Base-by-base conservation (phyloP, 2,113 vertebrate genomes). In the Isichthys henryi region DNA sequence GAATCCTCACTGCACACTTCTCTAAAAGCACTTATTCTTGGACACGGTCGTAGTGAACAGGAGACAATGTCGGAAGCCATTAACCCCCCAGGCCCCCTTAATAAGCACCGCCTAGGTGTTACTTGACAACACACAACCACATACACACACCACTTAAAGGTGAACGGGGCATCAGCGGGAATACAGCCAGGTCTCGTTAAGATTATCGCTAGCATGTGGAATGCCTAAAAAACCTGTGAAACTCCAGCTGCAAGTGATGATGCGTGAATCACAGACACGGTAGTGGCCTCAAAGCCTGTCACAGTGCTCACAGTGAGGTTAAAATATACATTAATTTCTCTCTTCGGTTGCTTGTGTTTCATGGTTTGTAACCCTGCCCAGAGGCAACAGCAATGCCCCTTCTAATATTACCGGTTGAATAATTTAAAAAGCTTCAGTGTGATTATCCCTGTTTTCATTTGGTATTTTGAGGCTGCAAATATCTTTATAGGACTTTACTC, bases 281-380 rank as follows among this genome's bases (percentile, higher is more conserved):
- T 3, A 11, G 35, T 82, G 77, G 43, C 17, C 62, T 70, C 62
- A 27, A 27, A 31, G n/a, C 62, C n/a, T 31, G 27, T 58, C 53
- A 84, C 35, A 66, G 21, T 90, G 48, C 31, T 88, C 19, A 23
- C 43, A 84, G 19, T 23, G 31, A 45, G 39, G n/a, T 8, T 46
- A n/a, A 74, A 88, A 15, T 74, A 35, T 15, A 45, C 21, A 9
- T 23, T 85, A 13, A 3, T 85, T 86, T 86, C 23, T 86, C 19
- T 23, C 39, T 82, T 35, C 27, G 9, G 31, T 80, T 88, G 2
- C 17, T 52, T 45, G 53, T 87, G 31, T 35, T 70, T 56, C 58
- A 43, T 48, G 43, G 77, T 43, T 86, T 86, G 46, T 66, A 88
- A 46, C 56, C 52, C 56, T 66, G 87, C 58, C 87, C 87, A 66